These are phyloP conservation scores for Chaetodon auriga DNA, from an alignment of 2,113 vertebrate genomes.

Conservation along the genomic window DNA sequence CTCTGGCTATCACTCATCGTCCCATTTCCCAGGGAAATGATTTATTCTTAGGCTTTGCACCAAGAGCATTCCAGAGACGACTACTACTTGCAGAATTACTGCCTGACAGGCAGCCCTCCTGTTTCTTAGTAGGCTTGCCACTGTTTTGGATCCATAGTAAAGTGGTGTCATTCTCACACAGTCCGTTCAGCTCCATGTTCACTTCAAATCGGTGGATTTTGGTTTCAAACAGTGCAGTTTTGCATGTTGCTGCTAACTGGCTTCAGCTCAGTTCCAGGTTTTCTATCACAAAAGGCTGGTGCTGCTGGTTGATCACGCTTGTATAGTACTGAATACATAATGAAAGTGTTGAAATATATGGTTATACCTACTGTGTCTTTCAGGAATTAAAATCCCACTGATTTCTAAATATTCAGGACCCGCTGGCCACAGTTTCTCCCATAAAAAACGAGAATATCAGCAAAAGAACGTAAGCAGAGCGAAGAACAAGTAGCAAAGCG, in stretches of 20 bases:
- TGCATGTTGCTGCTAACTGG: neutral
- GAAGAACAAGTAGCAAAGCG: neutral
- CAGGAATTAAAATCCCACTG: neutral
- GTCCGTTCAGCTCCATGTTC: neutral
- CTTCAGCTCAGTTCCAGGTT: neutral
- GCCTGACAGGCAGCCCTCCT: neutral
- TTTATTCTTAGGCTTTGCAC: constrained; percentile 3
- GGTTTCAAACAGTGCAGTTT: neutral
- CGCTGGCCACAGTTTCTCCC: neutral
- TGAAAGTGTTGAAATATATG: neutral
- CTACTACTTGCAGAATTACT: neutral
- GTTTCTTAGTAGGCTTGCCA: neutral
- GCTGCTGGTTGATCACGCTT: neutral
- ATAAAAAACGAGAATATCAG: neutral
- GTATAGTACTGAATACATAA: neutral
- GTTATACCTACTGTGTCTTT: neutral
- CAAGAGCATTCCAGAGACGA: neutral
- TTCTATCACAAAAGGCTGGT: neutral
- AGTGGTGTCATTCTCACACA: neutral
- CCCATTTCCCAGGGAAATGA: neutral
- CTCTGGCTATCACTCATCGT: constrained; percentile 1
- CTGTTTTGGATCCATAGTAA: neutral
- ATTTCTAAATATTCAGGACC: neutral
- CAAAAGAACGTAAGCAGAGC: neutral
- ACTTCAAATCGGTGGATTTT: neutral